Evolutionary conservation across 2,797 vertebrate species (phyloP).

Genomic region (Sebastes vulpes): DNA sequence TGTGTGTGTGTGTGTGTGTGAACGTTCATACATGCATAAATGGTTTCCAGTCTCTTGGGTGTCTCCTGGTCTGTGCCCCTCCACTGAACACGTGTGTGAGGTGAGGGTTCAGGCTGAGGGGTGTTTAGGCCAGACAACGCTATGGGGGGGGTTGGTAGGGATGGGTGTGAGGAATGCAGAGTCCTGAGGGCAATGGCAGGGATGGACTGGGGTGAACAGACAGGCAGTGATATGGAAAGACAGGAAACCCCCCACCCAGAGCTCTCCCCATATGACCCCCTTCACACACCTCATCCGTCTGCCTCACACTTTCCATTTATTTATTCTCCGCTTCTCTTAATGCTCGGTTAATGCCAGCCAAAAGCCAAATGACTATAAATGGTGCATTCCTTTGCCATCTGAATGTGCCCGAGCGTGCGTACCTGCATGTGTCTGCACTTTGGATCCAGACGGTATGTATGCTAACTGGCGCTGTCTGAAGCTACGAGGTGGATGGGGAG

Average conservation of each 20-base stretch:
- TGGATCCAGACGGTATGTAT: slow-evolving; percentile 7
- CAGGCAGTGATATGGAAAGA: slow-evolving; percentile 76
- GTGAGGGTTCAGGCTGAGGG: slow-evolving; percentile 34
- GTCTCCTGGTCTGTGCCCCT: slow-evolving; percentile 60
- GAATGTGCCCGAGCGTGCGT: background rate
- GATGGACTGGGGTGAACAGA: slow-evolving; percentile 57
- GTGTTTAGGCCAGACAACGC: slow-evolving; percentile 49
- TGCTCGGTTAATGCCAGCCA: slow-evolving; percentile 50
- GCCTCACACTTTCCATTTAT: slow-evolving; percentile 54
- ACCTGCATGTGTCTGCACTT: slow-evolving; percentile 20
- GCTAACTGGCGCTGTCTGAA: background rate
- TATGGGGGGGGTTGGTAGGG: background rate
- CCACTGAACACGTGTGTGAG: slow-evolving; percentile 71
- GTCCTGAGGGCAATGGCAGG: slow-evolving; percentile 56
- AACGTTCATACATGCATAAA: slow-evolving; percentile 70
- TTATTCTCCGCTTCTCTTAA: slow-evolving; percentile 26
- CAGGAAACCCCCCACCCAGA: slow-evolving; percentile 38
- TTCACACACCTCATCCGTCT: slow-evolving; percentile 52
- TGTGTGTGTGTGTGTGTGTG: background rate
- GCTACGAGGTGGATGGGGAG: slow-evolving; percentile 7
- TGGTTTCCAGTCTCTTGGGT: slow-evolving; percentile 67
- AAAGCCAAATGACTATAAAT: slow-evolving; percentile 60
- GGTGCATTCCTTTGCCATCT: slow-evolving; percentile 44
- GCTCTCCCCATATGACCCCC: slow-evolving; percentile 59
- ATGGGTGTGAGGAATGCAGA: slow-evolving; percentile 61